Evolutionary conservation across 2,888 invertebrate species (phyloP), one percentile per base, ranked within the genome.

Genomic region (Nyleta sp.): DNA sequence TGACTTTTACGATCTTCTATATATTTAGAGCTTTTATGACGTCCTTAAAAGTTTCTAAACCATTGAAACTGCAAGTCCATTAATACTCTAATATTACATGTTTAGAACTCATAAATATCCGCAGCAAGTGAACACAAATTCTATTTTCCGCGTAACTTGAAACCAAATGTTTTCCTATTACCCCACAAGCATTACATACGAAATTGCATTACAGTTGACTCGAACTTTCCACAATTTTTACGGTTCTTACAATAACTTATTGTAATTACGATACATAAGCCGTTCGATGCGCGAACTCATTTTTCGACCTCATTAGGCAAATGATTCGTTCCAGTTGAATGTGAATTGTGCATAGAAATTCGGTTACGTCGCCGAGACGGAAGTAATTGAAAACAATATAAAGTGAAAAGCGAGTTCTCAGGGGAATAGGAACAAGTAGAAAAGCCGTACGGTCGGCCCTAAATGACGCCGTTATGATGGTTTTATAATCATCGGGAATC

Each of bases 341-440:
- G 31, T 57, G 42, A 59, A 65, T 73, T 24, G 48, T 65, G 57
- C 73, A 50, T 55, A 59, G 64, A 64, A 64, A 73, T 73, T 65
- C 35, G 52, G 35, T 73, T 73, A 65, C 73, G 65, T 59, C 35
- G 65, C 10, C 42, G 15, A 62, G 64, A 64, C 64, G 53, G 73
- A 73, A 73, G 73, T 73, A 73, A 73, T 73, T 65, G 73, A 59
- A 73, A 59, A 73, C 73, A 73, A 73, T 73, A 73, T 73, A 59
- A 64, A 65, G 73, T 59, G 73, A 59, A 65, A 73, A 50, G 13
- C 8, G 22, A 17, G 42, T 65, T 73, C 73, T 22, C 57, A 59
- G 20, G 2, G 33, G 42, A 59, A 65, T 62, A 52, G 18, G 11
- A 40, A 38, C 42, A 24, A 35, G 33, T 46, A 33, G 59, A 44